Conservation (phyloP, 2,888 invertebrate genomes). For the Pseudeuparius sepicola region DNA sequence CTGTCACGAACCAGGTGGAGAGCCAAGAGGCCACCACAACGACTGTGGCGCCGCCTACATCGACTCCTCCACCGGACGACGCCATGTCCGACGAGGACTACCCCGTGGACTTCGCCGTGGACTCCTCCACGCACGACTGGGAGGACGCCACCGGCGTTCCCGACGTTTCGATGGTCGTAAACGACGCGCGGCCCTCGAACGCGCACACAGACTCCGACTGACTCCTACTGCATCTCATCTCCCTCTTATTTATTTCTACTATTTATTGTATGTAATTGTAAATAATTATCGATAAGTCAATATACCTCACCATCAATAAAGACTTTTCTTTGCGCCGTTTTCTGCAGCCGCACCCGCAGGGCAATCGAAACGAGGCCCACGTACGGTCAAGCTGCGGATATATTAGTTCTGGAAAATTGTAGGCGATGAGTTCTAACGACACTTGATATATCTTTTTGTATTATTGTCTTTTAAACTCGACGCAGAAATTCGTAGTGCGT, state of each 20-base stretch:
- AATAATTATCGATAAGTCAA: conserved; percentile 35
- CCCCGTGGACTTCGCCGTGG: conserved; percentile 36
- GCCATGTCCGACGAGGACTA: conserved; percentile 38
- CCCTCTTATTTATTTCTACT: conserved; percentile 39
- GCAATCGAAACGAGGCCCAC: no score
- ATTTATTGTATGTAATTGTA: conserved; percentile 41
- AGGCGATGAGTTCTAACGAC: no score
- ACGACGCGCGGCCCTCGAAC: conserved; percentile 24
- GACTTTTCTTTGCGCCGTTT: no score
- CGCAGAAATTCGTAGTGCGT: no score
- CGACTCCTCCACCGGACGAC: conserved; percentile 45
- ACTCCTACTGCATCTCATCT: conserved; percentile 26
- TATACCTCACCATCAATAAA: conserved; percentile 32
- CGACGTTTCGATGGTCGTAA: conserved; percentile 28
- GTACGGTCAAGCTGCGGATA: no score
- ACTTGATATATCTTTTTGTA: no score
- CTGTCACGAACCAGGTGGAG: conserved; percentile 33
- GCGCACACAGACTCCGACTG: conserved; percentile 34
- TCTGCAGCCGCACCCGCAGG: no score
- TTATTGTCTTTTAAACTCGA: no score
- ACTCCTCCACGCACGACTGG: conserved; percentile 38
- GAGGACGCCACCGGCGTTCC: conserved; percentile 35
- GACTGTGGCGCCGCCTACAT: conserved; percentile 37
- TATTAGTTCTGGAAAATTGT: no score
- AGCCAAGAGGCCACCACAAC: conserved; percentile 41